Percentiles rank a stretch among this genome's conserved stretches.
Conservation (phyloP, 1,140 invertebrate species). For the Drosophila cardini region DNA sequence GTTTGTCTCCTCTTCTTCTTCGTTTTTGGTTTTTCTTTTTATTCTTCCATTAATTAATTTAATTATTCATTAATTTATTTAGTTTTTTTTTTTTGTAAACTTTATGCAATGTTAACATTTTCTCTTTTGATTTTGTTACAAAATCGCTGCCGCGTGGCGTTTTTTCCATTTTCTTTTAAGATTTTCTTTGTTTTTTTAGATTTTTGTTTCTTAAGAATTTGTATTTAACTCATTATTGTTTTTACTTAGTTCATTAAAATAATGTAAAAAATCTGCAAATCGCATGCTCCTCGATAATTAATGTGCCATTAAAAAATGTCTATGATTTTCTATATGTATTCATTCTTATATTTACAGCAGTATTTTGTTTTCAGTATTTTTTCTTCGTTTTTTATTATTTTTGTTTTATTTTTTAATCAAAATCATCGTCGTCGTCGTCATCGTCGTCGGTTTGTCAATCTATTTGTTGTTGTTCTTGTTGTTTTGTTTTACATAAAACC, state of each 20-base stretch:
- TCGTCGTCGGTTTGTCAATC: conserved; percentile 41
- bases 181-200: conserved; percentile 34
- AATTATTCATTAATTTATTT: conserved; percentile 23
- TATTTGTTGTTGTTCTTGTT: conserved; percentile 53
- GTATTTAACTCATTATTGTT: conserved; percentile 53
- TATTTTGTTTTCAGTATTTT: conserved; percentile 52
- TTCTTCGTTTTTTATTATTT: conserved; percentile 38
- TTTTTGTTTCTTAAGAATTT: conserved; percentile 46
- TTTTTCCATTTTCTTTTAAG: conserved; percentile 23
- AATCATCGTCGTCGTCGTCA: conserved; percentile 25
- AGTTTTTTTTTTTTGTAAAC: conserved; percentile 45
- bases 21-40: too few species aligned
- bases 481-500: conserved; percentile 77
- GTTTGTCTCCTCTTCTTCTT: not conserved
- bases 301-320: conserved; percentile 82
- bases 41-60: conserved; percentile 17
- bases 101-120: conserved; percentile 82
- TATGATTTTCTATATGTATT: conserved; percentile 81
- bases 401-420: conserved; percentile 18
- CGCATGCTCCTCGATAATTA: conserved; percentile 72
- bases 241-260: conserved; percentile 73
- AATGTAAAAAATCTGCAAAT: conserved; percentile 81
- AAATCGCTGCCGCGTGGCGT: conserved; percentile 61
- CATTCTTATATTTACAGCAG: conserved; percentile 84
- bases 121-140: conserved; percentile 80